These are phyloP conservation scores for Pandion haliaetus DNA, from an alignment of 2,113 vertebrate species.

Conservation along the genomic window DNA sequence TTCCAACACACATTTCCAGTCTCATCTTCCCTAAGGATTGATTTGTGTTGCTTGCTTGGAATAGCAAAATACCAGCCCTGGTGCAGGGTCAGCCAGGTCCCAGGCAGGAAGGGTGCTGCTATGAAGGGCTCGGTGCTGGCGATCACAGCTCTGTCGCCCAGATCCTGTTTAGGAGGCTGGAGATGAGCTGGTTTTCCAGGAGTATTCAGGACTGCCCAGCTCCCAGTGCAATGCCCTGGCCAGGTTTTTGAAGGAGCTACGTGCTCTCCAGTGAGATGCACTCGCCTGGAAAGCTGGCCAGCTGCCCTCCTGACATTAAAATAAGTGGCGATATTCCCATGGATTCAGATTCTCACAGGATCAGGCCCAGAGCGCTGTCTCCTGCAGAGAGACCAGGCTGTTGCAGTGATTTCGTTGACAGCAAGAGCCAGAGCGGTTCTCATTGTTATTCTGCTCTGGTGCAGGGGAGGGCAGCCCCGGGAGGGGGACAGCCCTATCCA, in stretches of 20 bases:
- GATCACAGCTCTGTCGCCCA: neutral
- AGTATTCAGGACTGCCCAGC: neutral
- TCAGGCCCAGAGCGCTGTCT: neutral
- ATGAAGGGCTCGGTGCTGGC: neutral
- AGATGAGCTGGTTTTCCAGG: neutral
- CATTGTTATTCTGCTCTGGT: neutral
- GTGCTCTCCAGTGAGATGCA: neutral
- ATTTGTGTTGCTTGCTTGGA: neutral
- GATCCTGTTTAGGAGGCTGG: neutral
- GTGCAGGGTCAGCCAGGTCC: neutral
- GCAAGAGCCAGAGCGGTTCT: accelerated
- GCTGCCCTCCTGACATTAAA: neutral
- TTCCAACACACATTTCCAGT: neutral
- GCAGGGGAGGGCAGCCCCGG: neutral
- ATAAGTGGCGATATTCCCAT: neutral
- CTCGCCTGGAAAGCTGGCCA: neutral
- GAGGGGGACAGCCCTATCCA: neutral
- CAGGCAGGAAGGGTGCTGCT: accelerated
- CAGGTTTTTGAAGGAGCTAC: neutral
- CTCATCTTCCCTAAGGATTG: neutral
- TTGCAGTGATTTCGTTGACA: neutral
- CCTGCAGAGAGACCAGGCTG: neutral
- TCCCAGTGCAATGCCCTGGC: accelerated
- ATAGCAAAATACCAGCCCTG: neutral
- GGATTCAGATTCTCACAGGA: neutral